These are phyloP conservation scores for Matsumyia berberina DNA, from an alignment of 2,888 invertebrate species.

Conservation along the genomic window DNA sequence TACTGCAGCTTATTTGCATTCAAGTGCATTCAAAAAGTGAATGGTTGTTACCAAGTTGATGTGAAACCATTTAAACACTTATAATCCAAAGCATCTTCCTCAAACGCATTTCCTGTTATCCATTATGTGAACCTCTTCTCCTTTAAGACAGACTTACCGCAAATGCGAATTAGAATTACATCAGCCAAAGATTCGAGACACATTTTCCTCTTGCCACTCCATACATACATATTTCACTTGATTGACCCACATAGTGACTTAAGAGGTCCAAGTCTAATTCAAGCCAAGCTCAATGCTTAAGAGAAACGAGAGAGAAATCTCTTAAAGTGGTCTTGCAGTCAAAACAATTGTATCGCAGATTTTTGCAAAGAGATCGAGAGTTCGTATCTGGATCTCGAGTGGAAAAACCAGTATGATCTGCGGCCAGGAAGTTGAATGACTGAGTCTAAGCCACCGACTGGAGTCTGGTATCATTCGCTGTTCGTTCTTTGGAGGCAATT, in stretches of 20 bases:
- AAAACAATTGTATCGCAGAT: not conserved
- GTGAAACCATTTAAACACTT: not conserved
- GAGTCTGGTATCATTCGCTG: conserved; percentile 24
- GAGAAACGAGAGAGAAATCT: conserved; percentile 17
- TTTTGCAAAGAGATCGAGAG: conserved; percentile 7
- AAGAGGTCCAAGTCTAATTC: not conserved
- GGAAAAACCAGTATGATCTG: conserved; percentile 48
- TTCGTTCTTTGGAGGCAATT: conserved; percentile 47
- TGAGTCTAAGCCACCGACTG: conserved; percentile 6
- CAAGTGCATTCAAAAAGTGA: conserved; percentile 1
- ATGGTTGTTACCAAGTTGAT: not conserved
- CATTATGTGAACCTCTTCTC: not conserved
- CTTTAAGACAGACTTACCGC: conserved; percentile 2
- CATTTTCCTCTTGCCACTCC: not conserved
- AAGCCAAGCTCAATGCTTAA: conserved; percentile 11
- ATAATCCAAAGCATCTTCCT: not conserved
- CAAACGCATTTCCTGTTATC: not conserved
- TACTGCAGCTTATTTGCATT: conserved; percentile 26
- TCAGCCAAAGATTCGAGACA: conserved; percentile 46
- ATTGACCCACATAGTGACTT: conserved; percentile 36
- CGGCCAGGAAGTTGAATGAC: conserved; percentile 22
- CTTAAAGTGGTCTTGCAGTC: not conserved
- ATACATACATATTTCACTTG: not conserved
- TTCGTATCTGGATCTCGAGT: no score
- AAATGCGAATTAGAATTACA: conserved; percentile 40